Evolutionary conservation across 2,888 invertebrate genomes (phyloP), one percentile per base, ranked within the genome.

Genomic region (Fabriciana adippe): DNA sequence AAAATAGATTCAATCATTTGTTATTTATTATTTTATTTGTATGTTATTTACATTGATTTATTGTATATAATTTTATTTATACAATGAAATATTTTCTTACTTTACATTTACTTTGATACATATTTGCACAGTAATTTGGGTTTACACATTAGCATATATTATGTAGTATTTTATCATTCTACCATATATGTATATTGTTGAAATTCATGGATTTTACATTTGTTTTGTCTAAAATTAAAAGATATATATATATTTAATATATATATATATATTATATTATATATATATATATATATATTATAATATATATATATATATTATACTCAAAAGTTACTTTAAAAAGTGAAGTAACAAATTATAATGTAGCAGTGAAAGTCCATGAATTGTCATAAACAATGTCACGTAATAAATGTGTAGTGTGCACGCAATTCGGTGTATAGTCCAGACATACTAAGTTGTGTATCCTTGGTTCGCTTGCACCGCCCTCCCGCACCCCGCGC

Each of bases 381-480:
- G 72, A 70, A 70, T 59, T 53, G 21, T 51, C 54, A 69, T 67
- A 35, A 48, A 59, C 11, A n/a, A 51, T 62, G 57, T 48, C 64
- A 72, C 66, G 62, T 72, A 67, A 11, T 66, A 68, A 72, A 72
- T 72, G 72, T 70, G 71, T 78, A 78, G 76, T 69, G 75, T 73
- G 74, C 79, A 76, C 79, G 75, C 75, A 70, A 55, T 35, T 74
- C 59, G 53, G 48, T 68, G 68, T 74, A 61, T 64, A 54, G 66
- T 70, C 16, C 14, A 56, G 35, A 54, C 63, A 59, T 54, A 16
- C 51, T 68, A 65, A 64, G 62, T 71, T 59, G 61, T 66, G 64
- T 79, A 47, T 79, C 75, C 74, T 82, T 85, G 82, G 81, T 88
- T 84, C 72, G 90, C 89, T 89, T 89, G 86, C 89, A 84, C 83